Percentiles rank a stretch among this genome's conserved stretches.
phyloP scores from a whole-genome alignment of 2,888 invertebrate genomes.

The Unio pictorum region DNA sequence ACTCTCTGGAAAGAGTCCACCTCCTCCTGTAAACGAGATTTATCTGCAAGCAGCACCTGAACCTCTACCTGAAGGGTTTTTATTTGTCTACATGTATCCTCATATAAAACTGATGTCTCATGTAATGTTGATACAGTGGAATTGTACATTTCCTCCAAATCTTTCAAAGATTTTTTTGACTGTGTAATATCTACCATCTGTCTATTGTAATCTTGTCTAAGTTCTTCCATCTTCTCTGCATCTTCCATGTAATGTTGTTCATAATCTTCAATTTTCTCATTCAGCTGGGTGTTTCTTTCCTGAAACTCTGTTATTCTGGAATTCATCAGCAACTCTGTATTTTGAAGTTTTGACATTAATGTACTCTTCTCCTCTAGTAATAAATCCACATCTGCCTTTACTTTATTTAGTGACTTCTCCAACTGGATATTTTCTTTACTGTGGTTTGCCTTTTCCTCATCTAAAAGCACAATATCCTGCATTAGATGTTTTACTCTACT shows the following conservation, averaged over 20 bases:
- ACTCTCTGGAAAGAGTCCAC: too few relatives aligned
- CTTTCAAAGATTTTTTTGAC: slow-evolving; percentile 1
- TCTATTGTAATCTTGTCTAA: not conserved
- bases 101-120: too few relatives aligned
- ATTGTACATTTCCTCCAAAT: not conserved
- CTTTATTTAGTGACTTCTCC: slow-evolving; percentile 11
- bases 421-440: not conserved
- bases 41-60: too few relatives aligned
- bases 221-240: slow-evolving; percentile 1
- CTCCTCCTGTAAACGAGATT: too few relatives aligned
- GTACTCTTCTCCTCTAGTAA: too few relatives aligned
- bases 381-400: slow-evolving; percentile 7
- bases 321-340: too few relatives aligned
- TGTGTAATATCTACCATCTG: not conserved
- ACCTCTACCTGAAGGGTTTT: too few relatives aligned
- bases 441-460: slow-evolving; percentile 7
- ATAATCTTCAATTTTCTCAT: slow-evolving; percentile 1
- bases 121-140: too few relatives aligned
- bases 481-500: slow-evolving; percentile 1
- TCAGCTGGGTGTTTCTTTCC: not conserved
- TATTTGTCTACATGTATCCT: too few relatives aligned
- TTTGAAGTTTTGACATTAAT: too few relatives aligned
- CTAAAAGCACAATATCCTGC: not conserved
- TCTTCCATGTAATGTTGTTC: not conserved
- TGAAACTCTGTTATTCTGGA: slow-evolving; percentile 5